Evolutionary conservation across 2,888 invertebrate species (phyloP).

Genomic region (Drosophila affinis): DNA sequence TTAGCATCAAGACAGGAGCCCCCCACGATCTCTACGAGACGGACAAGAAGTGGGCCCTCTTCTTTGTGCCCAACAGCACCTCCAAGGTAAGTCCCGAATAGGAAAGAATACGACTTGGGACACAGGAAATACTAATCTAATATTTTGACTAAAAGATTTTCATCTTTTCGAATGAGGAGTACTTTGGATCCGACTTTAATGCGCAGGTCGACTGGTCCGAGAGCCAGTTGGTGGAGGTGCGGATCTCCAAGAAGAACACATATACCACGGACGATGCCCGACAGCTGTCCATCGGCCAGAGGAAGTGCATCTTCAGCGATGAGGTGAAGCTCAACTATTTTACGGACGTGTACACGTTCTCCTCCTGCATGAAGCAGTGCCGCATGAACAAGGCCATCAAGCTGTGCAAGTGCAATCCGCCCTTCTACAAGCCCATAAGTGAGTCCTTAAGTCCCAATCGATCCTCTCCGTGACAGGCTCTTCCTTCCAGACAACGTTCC

Average conservation of each 20-base stretch:
- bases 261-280: slow-evolving; percentile 90
- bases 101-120: too few relatives aligned
- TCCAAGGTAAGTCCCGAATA: slow-evolving; percentile 60
- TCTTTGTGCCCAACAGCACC: slow-evolving; percentile 80
- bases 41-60: slow-evolving; percentile 84
- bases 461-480: too few relatives aligned
- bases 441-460: not conserved
- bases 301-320: slow-evolving; percentile 89
- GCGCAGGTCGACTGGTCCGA: slow-evolving; percentile 89
- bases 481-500: slow-evolving; percentile 73
- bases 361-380: slow-evolving; percentile 90
- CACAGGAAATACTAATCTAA: too few relatives aligned
- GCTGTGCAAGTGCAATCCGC: slow-evolving; percentile 89
- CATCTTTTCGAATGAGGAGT: slow-evolving; percentile 88
- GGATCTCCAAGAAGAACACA: slow-evolving; percentile 89
- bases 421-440: slow-evolving; percentile 87
- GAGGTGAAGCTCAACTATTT: slow-evolving; percentile 86
- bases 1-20: slow-evolving; percentile 68
- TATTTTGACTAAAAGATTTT: slow-evolving; percentile 78
- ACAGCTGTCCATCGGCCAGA: slow-evolving; percentile 87
- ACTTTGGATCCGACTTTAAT: slow-evolving; percentile 88
- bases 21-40: slow-evolving; percentile 84
- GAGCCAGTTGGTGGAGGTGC: slow-evolving; percentile 79
- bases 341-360: slow-evolving; percentile 88
- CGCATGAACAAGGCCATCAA: slow-evolving; percentile 87